Evolutionary conservation across 64 coral and sea anemone genomes (phyloP), one percentile per base, ranked within the genome.

Genomic region (Montipora cactus): DNA sequence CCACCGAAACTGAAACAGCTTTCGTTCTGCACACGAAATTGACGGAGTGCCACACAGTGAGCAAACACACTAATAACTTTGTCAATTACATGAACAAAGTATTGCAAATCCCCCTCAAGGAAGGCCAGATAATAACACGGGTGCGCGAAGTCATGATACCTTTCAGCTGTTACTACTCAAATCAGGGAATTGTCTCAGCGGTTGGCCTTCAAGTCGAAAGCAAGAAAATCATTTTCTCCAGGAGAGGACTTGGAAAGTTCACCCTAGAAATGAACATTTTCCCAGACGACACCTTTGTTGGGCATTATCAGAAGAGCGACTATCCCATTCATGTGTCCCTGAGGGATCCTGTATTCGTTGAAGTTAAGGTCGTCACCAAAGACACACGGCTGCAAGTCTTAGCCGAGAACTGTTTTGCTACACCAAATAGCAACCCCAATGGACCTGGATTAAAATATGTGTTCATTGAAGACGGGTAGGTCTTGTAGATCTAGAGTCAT

Each of bases 1-100:
- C 93, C 61, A 90, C 14, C 8, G 93, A 95, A 19, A 75, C 57
- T 10, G 6, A 58, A 19, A 95, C 80, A 9, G 79, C 84, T 59
- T 95, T 95, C 49, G 79, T 59, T 67, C 67, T 95, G n/a, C 79
- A 52, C 51, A 95, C 93, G 16, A 90, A 90, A 21, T 49, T 95
- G 28, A 95, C 88, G 7, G 80, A 79, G 10, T 95, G 93, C 51
- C 71, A 83, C 16, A 95, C 93, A 67, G 21, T 44, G 3, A 67
- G 12, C 77, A 95, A 67, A 18, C 93, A 95, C 74, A 90, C 93
- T n/a, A 68, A 88, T 12, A 59, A 78, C 47, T 78, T 95, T 23
- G 69, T 95, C n/a, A 76, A 21, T 13, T 95, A 95, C 73, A 79
- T 66, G 13, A 95, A 95, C 93, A 80, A 81, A 59, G 93, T 95